Conservation (phyloP, 2,113 vertebrate genomes). For the Sterna hirundo region DNA sequence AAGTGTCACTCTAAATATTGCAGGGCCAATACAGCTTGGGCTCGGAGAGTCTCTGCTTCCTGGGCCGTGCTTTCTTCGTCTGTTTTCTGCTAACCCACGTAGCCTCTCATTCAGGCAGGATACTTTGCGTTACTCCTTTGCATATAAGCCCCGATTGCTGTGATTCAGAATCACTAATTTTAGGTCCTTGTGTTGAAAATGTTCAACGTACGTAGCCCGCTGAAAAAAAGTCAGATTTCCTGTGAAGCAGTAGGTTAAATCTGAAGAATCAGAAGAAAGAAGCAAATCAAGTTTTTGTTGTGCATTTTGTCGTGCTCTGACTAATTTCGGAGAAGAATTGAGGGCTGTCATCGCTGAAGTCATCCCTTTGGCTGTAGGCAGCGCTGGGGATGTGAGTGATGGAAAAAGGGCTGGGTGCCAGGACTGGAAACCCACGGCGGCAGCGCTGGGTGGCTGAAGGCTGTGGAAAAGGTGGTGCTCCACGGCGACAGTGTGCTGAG, state of each 20-base stretch:
- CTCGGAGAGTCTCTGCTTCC: not conserved
- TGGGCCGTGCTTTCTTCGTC: not conserved
- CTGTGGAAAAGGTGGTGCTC: not conserved
- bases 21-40: not conserved
- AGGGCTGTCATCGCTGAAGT: not conserved
- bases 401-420: not conserved
- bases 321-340: not conserved
- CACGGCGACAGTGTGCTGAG: too few species aligned
- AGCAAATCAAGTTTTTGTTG: not conserved
- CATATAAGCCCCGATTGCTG: not conserved
- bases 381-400: not conserved
- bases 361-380: not conserved
- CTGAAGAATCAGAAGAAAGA: not conserved
- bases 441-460: not conserved
- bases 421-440: not conserved
- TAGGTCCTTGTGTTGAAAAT: not conserved
- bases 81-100: not conserved
- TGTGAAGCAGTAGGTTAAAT: not conserved
- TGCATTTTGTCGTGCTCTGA: not conserved
- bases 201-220: accelerated
- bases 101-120: not conserved
- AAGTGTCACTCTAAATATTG: too few species aligned
- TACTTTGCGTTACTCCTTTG: not conserved
- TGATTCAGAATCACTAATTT: not conserved
- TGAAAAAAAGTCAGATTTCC: too few species aligned